These are phyloP conservation scores for Contarinia nasturtii DNA, from an alignment of 1,140 invertebrate species.

Conservation along the genomic window DNA sequence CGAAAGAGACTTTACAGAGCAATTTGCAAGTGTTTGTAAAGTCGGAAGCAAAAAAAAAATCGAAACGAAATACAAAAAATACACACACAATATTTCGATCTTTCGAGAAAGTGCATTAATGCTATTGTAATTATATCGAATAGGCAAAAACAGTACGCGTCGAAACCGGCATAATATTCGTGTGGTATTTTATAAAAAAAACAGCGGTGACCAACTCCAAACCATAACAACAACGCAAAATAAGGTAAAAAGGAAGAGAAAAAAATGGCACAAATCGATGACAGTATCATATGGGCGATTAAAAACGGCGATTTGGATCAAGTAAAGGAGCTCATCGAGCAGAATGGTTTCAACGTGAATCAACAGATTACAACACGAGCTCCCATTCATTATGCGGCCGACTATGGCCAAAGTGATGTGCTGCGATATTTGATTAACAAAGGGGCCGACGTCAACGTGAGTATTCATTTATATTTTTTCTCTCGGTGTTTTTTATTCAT, in stretches of 20 bases:
- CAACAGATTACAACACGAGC: constrained; percentile 66
- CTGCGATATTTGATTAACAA: constrained; percentile 70
- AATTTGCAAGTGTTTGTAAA: too few relatives aligned
- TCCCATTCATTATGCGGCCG: constrained; percentile 79
- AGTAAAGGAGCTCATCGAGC: constrained; percentile 71
- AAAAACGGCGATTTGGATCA: constrained; percentile 88
- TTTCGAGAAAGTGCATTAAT: too few relatives aligned
- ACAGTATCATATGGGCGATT: constrained; percentile 72
- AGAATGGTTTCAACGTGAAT: constrained; percentile 76
- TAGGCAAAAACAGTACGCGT: too few relatives aligned
- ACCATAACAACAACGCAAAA: too few relatives aligned
- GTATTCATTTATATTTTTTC: constrained; percentile 13
- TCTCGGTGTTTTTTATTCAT: constrained; percentile 3
- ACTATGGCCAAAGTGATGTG: constrained; percentile 87
- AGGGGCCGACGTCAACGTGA: constrained; percentile 87
- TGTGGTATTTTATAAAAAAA: too few relatives aligned
- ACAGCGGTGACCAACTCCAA: too few relatives aligned
- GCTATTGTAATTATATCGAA: too few relatives aligned
- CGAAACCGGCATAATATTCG: too few relatives aligned
- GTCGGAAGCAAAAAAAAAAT: too few relatives aligned
- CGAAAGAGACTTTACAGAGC: too few relatives aligned
- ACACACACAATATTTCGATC: too few relatives aligned
- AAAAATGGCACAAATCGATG: constrained; percentile 34
- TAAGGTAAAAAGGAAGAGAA: not conserved
- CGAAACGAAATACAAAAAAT: too few relatives aligned